phyloP scores from a whole-genome alignment of 2,888 invertebrate species.

The Caenorhabditis zanzibari region DNA sequence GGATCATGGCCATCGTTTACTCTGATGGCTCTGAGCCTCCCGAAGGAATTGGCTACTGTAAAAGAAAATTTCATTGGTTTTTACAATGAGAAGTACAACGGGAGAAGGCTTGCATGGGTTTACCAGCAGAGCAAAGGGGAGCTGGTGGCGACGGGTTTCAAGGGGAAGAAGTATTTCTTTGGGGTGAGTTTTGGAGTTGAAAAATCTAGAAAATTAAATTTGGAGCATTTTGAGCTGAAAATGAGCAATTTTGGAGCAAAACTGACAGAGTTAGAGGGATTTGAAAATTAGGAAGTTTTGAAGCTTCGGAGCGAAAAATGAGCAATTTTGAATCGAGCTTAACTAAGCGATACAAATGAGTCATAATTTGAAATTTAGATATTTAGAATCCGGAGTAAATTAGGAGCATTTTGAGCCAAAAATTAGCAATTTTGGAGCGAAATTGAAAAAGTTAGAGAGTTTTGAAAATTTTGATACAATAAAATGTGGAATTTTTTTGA shows the following conservation, averaged over 20 bases:
- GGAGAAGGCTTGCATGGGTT: constrained; percentile 96
- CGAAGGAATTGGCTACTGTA: background rate
- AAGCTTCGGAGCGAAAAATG: no score
- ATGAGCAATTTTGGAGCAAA: no score
- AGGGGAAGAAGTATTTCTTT: constrained; percentile 67
- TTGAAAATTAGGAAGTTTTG: no score
- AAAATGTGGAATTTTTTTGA: background rate
- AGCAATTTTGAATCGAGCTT: no score
- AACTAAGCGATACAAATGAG: no score
- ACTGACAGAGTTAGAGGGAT: no score
- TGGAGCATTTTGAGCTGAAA: no score
- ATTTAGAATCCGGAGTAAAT: no score
- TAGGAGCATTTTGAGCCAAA: background rate
- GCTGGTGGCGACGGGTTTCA: constrained; percentile 94
- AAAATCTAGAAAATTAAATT: no score
- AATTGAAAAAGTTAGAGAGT: no score
- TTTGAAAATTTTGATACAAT: background rate
- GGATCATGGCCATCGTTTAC: background rate
- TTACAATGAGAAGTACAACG: constrained; percentile 88
- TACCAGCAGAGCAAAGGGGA: constrained; percentile 94
- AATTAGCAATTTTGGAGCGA: background rate
- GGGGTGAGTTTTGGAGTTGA: constrained; percentile 53
- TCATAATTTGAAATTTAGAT: no score
- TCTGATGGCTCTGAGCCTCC: background rate
- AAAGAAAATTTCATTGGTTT: background rate